phyloP scores from a whole-genome alignment of 1,140 invertebrate genomes.

The Drosophila pandora region DNA sequence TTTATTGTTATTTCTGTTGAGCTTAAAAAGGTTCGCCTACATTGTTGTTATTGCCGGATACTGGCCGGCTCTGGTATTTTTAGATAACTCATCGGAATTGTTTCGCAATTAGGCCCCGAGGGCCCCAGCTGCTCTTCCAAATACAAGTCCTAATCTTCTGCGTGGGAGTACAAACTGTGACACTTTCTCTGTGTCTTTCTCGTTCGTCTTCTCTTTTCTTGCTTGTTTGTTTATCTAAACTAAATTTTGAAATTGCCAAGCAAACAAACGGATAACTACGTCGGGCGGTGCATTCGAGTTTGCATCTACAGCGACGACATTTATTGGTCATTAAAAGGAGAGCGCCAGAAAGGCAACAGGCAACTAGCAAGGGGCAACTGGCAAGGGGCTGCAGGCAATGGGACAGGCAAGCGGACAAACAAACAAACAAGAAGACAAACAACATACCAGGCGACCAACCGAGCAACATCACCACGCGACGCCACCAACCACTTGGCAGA shows the following conservation, averaged over 20 bases:
- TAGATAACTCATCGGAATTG: slow-evolving; percentile 40
- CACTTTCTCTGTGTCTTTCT: slow-evolving; percentile 19
- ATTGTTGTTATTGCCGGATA: slow-evolving; percentile 43
- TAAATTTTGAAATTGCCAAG: slow-evolving; percentile 46
- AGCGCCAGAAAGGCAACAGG: slow-evolving; percentile 42
- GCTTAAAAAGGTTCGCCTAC: slow-evolving; percentile 64
- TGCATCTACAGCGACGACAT: slow-evolving; percentile 33
- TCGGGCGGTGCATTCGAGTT: slow-evolving; percentile 19
- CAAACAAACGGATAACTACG: slow-evolving; percentile 51
- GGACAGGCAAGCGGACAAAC: slow-evolving; percentile 1
- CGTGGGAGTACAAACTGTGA: slow-evolving; percentile 35
- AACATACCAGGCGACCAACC: slow-evolving; percentile 31
- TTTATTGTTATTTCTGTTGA: slow-evolving; percentile 48
- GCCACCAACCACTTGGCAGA: slow-evolving; percentile 35
- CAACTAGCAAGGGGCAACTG: neutral
- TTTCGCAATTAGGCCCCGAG: slow-evolving; percentile 27
- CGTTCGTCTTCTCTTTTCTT: neutral
- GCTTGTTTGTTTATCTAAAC: slow-evolving; percentile 51
- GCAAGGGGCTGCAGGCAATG: neutral
- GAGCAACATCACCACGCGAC: slow-evolving; percentile 39
- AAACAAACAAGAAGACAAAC: slow-evolving; percentile 32
- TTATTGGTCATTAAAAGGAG: slow-evolving; percentile 63
- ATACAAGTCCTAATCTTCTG: slow-evolving; percentile 6
- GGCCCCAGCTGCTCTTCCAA: slow-evolving; percentile 16
- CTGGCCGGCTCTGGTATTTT: slow-evolving; percentile 37